Evolutionary conservation across 2,888 invertebrate species (phyloP).

Genomic region (Eupithecia insigniata): DNA sequence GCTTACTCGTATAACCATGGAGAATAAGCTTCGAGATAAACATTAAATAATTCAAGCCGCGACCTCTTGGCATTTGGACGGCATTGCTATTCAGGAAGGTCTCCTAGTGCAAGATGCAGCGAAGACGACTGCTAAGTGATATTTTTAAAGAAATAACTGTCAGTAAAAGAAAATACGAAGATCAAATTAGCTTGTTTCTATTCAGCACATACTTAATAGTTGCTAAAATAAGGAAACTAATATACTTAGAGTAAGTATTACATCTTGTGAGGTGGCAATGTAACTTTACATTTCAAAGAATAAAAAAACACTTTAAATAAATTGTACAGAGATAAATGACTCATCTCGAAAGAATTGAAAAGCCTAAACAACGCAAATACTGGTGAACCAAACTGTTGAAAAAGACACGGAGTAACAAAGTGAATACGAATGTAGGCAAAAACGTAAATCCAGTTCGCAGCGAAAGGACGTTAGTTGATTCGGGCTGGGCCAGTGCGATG

Average conservation of each 20-base stretch:
- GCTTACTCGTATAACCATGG: constrained; percentile 4
- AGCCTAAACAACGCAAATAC: background rate
- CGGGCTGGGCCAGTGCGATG: constrained; percentile 21
- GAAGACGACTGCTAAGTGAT: constrained; percentile 51
- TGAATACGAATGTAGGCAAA: constrained; percentile 36
- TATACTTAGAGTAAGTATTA: no score
- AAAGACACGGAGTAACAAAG: constrained; percentile 18
- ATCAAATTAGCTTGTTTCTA: background rate
- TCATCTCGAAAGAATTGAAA: constrained; percentile 1
- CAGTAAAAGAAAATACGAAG: constrained; percentile 23
- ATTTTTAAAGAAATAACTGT: constrained; percentile 47
- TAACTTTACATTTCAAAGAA: background rate
- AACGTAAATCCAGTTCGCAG: constrained; percentile 34
- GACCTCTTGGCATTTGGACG: constrained; percentile 54
- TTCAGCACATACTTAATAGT: background rate
- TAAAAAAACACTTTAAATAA: background rate
- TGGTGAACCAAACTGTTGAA: constrained; percentile 6
- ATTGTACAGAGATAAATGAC: background rate
- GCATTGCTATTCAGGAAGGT: constrained; percentile 59
- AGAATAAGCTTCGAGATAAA: constrained; percentile 2
- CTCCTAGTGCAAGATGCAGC: constrained; percentile 42
- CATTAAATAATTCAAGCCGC: constrained; percentile 19
- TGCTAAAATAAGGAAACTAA: background rate
- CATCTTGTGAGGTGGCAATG: no score
- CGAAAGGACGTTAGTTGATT: constrained; percentile 35